Evolutionary conservation across 2,797 vertebrate species (phyloP), one percentile per base, ranked within the genome.

Genomic region (Dicrostonyx torquatus): DNA sequence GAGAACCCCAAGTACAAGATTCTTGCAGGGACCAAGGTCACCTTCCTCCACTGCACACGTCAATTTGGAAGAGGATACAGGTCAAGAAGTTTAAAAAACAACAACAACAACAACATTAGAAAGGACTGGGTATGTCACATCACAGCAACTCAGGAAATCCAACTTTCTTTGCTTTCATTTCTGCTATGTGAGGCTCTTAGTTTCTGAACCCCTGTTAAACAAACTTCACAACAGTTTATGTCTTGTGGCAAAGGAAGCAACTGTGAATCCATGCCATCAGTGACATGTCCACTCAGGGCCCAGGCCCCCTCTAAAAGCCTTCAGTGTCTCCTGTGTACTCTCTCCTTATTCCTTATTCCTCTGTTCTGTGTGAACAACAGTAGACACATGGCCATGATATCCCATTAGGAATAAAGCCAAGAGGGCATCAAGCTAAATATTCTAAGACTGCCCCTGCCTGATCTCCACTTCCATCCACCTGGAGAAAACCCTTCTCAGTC

Each of bases 11-110:
- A 79, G 45, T 10, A 17, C 70, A 80, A 34, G 53, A 29, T 70
- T n/a, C 15, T 0, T 50, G 5, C 60, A 26, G 17, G 22, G 34
- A 37, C 29, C 58, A 83, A 11, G 14, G 4, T 11, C 12, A 26
- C 2, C 80, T 60, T 79, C 34, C 13, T 78, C 78, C 45, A n/a
- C 15, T 11, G 1, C 18, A 5, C n/a, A 26, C 11, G 45, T 87
- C 90, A 37, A 5, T 37, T 37, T 75, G 37, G 93, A 82, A 13
- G 5, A 78, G 5, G 26, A 78, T 24, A 24, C 1, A 77, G 53
- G 53, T 10, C 50, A 34, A 87, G 62, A 92, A 73, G 12, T 62
- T n/a, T 12, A 48, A 90, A 89, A 95, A 70, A 94, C 37, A 72
- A n/a, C n/a, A n/a, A n/a, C n/a, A 64, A 29, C 64, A 84, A 37